These are phyloP conservation scores for Onychomys arenicola DNA, from an alignment of 2,797 vertebrate species.

Conservation along the genomic window DNA sequence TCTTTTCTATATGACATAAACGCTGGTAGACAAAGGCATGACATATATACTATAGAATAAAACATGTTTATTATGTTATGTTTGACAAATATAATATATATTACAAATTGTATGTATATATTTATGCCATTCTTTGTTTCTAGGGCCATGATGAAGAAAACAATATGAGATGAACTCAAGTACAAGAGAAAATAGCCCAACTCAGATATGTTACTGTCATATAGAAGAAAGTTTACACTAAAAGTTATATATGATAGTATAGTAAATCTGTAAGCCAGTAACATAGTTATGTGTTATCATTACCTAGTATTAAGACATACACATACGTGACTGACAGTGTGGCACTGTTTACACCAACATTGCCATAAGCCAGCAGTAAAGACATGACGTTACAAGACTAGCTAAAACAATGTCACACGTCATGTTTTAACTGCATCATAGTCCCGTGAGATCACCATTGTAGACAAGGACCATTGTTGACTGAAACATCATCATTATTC, in stretches of 20 bases:
- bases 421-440: not conserved
- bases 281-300: not conserved
- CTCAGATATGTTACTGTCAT: not conserved
- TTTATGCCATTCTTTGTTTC: not conserved
- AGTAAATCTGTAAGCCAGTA: not conserved
- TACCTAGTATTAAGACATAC: not conserved
- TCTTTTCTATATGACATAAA: not conserved
- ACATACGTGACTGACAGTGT: not conserved
- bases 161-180: not conserved
- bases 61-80: not conserved
- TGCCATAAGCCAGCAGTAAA: not conserved
- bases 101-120: not conserved
- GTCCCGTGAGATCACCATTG: not conserved
- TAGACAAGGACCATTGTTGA: not conserved
- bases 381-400: too few species aligned
- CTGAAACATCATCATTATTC: not conserved
- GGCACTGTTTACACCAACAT: too few species aligned
- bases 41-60: not conserved
- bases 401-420: not conserved
- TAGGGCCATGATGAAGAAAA: not conserved
- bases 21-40: not conserved
- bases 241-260: not conserved
- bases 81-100: not conserved
- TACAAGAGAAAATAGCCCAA: not conserved
- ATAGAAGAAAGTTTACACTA: too few species aligned